Evolutionary conservation across 1,140 invertebrate genomes (phyloP), one percentile per base, ranked within the genome.

Genomic region (Papilio helenus): DNA sequence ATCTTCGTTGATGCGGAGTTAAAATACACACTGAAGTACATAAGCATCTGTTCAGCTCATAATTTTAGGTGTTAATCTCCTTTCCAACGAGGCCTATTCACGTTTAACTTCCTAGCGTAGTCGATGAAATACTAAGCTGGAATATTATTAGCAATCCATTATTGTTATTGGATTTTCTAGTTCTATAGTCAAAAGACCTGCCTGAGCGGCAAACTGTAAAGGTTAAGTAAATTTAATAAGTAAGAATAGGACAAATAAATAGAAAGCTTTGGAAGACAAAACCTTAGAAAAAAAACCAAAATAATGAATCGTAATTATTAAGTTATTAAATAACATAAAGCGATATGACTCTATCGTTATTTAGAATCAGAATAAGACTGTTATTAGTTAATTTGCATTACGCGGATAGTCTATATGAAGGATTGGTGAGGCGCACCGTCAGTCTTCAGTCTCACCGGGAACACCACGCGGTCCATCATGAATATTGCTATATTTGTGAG

Each of bases 381-480:
- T 39, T 46, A 71, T 58, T 39, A 81, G 80, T 80, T 86, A 80
- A 90, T 90, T 88, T 84, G 82, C 84, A 85, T 89, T 79, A 80
- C 80, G 82, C 82, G 80, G 83, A 83, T 83, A 85, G 83, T 87
- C 90, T 92, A 92, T 88, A 92, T 91, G 84, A 87, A 83, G 85
- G 74, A 84, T 74, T 80, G 72, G 83, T 83, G 51, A 84, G 77
- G 51, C 83, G 34, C 49, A 61, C 72, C 61, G 81, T 73, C 86
- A 91, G 86, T 88, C 81, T 73, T 78, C 71, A 76, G 73, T 55
- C 51, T 55, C 82, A 76, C 77, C 79, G 58, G 77, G 82, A 61
- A 80, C 76, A 80, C 81, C 39, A 58, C 84, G 79, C 81, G 81
- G 79, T 71, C 80, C 87, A 89, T 76, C 80, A 92, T 91, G 90